Evolutionary conservation across 1,140 invertebrate genomes (phyloP).

Genomic region (Heliconius hewitsoni): DNA sequence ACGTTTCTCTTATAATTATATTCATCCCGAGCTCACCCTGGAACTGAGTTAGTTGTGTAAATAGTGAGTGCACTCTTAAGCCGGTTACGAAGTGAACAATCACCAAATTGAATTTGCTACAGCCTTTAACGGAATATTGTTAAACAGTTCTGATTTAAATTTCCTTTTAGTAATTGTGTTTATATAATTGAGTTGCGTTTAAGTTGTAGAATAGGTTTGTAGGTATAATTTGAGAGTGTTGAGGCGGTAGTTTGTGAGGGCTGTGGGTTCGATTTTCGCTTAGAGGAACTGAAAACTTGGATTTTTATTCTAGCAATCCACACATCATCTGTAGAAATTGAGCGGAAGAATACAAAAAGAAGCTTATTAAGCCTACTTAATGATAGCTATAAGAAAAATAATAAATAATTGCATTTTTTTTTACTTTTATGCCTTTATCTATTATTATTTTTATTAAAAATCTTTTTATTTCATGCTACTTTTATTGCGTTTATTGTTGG

Average conservation of each 20-base stretch:
- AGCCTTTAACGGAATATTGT: constrained; percentile 22
- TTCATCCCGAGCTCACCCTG: background rate
- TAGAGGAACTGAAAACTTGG: background rate
- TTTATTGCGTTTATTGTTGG: too few species aligned
- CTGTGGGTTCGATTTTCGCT: background rate
- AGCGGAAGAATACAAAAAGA: too few species aligned
- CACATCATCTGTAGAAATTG: too few species aligned
- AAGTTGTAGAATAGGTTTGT: background rate
- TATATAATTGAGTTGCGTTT: background rate
- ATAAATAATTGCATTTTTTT: too few species aligned
- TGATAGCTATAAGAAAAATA: too few species aligned
- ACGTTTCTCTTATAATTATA: background rate
- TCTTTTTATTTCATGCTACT: too few species aligned
- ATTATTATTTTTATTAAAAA: too few species aligned
- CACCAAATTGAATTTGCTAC: constrained; percentile 24
- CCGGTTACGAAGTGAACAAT: constrained; percentile 31
- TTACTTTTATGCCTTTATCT: too few species aligned
- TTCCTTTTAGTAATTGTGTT: constrained; percentile 6
- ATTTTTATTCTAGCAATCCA: too few species aligned
- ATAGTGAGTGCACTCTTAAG: constrained; percentile 30
- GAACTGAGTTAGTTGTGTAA: constrained; percentile 36
- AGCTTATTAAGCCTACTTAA: too few species aligned
- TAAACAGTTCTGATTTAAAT: constrained; percentile 17
- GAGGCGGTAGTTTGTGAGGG: too few species aligned
- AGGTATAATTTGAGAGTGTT: background rate